Base-by-base conservation (phyloP, 2,113 vertebrate genomes). In the Sisor rabdophorus region DNA sequence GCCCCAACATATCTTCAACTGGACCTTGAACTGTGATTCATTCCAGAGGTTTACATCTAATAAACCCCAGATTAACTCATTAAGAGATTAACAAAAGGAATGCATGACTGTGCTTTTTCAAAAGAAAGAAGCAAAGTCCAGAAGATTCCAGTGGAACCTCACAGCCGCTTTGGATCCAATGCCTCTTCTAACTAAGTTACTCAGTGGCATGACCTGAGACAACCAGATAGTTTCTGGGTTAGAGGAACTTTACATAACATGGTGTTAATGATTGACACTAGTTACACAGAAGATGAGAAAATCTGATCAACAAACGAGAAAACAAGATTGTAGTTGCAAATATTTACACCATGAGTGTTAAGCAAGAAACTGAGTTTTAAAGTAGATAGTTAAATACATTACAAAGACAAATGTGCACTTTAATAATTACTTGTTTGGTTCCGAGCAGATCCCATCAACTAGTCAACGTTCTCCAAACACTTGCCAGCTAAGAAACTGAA, bases 41-140 rank as follows among this genome's bases (percentile, higher is more conserved):
- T 92, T 89, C 88, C 85, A 84, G 32, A 48, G 82, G 79, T 79
- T 81, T 79, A 65, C 32, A 81, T 87, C 80, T 85, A 83, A 76
- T 79, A 68, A 76, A 56, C 2, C 5, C 82, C 78, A 79, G 76
- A 63, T 54, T 71, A 70, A 85, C 83, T 82, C 72, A 78, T 77
- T 84, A 75, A 65, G 72, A 79, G 56, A 72, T 85, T 84, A 86
- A 85, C 59, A 15, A 17, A 24, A 40, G 60, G 36, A 68, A 30
- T 59, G 47, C 24, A 61, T 75, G 54, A 77, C 77, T 60, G 64
- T 47, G 28, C 28, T 59, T 65, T 80, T 70, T 52, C 56, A 73
- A 63, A 78, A 55, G 30, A 52, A 75, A 75, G 73, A 28, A 71
- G 73, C 52, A 55, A 77, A 61, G 52, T 59, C 40, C 75, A 70